Percentiles rank a stretch among this genome's conserved stretches.
These are phyloP conservation scores for Rhineura floridana DNA, from an alignment of 2,113 vertebrate genomes.

Conservation along the genomic window DNA sequence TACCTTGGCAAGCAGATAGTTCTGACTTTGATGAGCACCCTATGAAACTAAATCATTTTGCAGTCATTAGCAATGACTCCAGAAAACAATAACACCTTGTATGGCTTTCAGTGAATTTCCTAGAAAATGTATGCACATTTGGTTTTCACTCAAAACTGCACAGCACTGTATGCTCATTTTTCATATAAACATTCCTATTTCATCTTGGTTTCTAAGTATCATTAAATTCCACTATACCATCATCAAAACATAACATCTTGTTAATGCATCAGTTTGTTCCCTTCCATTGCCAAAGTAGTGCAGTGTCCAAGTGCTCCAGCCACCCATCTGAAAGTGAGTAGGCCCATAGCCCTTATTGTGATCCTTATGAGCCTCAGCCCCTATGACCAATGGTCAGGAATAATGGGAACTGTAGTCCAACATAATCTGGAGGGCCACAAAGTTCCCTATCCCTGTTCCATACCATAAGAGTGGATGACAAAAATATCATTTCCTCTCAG, in stretches of 20 bases:
- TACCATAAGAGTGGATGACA: too few species aligned
- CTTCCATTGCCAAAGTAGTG: neutral
- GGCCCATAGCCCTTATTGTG: neutral
- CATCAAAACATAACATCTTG: neutral
- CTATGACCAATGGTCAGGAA: too few species aligned
- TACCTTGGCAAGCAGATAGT: neutral
- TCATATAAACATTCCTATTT: neutral
- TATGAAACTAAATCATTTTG: neutral
- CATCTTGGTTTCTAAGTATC: neutral
- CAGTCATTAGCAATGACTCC: neutral
- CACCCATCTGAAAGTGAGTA: neutral
- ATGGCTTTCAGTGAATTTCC: neutral
- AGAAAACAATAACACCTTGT: neutral
- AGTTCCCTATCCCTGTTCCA: neutral
- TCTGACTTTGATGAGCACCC: neutral
- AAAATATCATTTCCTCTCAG: neutral
- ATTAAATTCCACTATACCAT: neutral
- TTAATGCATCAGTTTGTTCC: neutral
- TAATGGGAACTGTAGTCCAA: too few species aligned
- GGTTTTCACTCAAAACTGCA: neutral
- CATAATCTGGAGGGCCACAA: neutral
- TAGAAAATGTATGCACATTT: neutral
- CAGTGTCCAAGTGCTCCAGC: neutral
- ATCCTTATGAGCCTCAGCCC: rapidly evolving
- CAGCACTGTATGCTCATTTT: neutral